phyloP scores from a whole-genome alignment of 2,888 invertebrate genomes.

The Lycocerus yunnanus region DNA sequence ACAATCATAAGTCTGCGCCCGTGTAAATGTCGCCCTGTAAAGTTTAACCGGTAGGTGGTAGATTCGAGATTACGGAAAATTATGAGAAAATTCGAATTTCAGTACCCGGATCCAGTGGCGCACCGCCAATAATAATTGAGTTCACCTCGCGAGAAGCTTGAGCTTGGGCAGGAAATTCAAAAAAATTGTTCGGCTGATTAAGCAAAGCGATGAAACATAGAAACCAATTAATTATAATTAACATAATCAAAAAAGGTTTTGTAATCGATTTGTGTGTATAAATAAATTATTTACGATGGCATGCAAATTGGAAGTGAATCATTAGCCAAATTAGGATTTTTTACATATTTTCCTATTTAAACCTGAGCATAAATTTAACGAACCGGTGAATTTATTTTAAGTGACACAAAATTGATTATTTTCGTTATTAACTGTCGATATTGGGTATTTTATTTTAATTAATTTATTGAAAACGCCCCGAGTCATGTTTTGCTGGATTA shows the following conservation, averaged over 20 bases:
- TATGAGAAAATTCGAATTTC: conserved; percentile 13
- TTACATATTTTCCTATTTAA: neutral
- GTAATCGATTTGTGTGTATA: neutral
- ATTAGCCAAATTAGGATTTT: neutral
- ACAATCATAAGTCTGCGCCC: conserved; percentile 22
- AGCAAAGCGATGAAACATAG: neutral
- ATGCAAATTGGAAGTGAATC: neutral
- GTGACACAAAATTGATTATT: neutral
- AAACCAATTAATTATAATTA: neutral
- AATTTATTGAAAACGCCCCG: neutral
- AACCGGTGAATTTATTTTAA: neutral
- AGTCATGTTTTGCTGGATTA: neutral
- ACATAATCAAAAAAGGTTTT: neutral
- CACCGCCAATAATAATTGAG: neutral
- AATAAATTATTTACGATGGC: neutral
- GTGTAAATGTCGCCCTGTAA: conserved; percentile 3
- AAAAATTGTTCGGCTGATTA: neutral
- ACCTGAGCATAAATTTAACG: neutral
- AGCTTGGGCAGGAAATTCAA: neutral
- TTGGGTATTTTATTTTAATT: neutral
- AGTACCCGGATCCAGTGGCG: neutral
- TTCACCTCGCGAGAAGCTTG: neutral
- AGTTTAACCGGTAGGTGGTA: conserved; percentile 9
- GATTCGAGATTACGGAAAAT: conserved; percentile 21
- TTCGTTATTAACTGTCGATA: neutral